Conservation (phyloP, 2,113 vertebrate genomes). For the Syrrhaptes paradoxus region DNA sequence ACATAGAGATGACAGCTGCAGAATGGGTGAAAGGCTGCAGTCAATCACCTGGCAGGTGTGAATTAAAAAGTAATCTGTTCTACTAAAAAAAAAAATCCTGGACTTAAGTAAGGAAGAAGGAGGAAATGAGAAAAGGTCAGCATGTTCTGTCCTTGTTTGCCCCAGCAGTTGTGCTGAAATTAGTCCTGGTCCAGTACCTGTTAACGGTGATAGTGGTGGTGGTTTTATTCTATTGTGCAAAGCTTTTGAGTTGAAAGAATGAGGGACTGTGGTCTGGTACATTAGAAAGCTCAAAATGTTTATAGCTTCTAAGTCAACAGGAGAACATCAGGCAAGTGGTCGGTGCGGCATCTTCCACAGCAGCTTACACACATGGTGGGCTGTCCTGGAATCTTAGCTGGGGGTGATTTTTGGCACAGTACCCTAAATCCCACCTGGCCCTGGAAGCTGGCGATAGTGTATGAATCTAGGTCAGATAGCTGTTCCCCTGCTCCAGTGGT, state of each 20-base stretch:
- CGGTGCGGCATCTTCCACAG: background rate
- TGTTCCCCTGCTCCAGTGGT: background rate
- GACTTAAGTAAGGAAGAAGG: background rate
- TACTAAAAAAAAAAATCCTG: background rate
- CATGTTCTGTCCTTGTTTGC: background rate
- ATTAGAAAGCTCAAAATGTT: background rate
- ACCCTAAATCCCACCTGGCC: background rate
- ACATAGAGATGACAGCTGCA: background rate
- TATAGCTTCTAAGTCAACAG: background rate
- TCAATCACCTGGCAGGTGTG: background rate
- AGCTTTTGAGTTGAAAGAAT: background rate
- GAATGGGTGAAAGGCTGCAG: background rate
- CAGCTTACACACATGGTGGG: background rate
- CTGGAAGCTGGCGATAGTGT: background rate
- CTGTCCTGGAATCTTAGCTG: background rate
- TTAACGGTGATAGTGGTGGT: background rate
- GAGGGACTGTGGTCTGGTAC: background rate
- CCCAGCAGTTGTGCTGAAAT: background rate
- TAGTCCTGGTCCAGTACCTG: background rate
- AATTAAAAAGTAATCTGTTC: background rate
- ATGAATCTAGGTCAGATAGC: background rate
- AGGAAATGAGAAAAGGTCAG: background rate
- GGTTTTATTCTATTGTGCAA: background rate
- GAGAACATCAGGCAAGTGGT: background rate
- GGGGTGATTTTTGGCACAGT: background rate